A percentile compares a stretch with the other conserved stretches of the same genome.
Evolutionary conservation across 2,888 invertebrate species (phyloP).

Genomic region (Drosophila siamana): DNA sequence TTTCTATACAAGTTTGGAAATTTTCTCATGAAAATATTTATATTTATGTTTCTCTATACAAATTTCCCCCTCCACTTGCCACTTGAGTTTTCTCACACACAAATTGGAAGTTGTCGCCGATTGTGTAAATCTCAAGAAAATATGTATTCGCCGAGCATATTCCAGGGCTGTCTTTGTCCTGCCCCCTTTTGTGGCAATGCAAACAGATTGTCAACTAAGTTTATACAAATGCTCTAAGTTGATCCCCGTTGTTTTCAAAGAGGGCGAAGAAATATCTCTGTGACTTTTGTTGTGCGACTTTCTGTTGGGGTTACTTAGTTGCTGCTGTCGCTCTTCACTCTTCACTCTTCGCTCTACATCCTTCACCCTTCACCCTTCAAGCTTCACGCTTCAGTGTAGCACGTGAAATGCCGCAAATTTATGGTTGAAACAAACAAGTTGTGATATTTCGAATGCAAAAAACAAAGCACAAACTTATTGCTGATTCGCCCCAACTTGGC

Average conservation of each 20-base stretch:
- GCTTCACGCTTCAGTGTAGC: constrained; percentile 9
- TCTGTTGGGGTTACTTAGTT: constrained; percentile 11
- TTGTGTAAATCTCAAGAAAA: constrained; percentile 1
- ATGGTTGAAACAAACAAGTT: constrained; percentile 64
- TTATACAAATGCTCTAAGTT: constrained; percentile 18
- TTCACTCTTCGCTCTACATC: constrained; percentile 31
- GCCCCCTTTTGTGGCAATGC: background rate
- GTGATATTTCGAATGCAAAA: constrained; percentile 53
- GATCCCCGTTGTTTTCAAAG: constrained; percentile 4
- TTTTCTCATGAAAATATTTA: background rate
- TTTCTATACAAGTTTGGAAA: background rate
- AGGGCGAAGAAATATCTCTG: constrained; percentile 6
- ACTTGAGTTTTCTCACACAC: background rate
- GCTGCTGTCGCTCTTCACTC: constrained; percentile 25
- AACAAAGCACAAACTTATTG: constrained; percentile 35
- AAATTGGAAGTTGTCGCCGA: background rate
- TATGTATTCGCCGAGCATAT: constrained; percentile 10
- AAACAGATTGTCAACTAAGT: constrained; percentile 23
- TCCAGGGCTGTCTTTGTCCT: background rate
- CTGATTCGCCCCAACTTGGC: constrained; percentile 51
- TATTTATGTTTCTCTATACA: background rate
- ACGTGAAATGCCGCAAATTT: constrained; percentile 48
- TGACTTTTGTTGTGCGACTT: constrained; percentile 12
- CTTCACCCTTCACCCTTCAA: constrained; percentile 8
- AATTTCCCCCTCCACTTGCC: background rate